Base-by-base conservation (phyloP, 2,797 vertebrate species). In the Myoxocephalus aenaeus region DNA sequence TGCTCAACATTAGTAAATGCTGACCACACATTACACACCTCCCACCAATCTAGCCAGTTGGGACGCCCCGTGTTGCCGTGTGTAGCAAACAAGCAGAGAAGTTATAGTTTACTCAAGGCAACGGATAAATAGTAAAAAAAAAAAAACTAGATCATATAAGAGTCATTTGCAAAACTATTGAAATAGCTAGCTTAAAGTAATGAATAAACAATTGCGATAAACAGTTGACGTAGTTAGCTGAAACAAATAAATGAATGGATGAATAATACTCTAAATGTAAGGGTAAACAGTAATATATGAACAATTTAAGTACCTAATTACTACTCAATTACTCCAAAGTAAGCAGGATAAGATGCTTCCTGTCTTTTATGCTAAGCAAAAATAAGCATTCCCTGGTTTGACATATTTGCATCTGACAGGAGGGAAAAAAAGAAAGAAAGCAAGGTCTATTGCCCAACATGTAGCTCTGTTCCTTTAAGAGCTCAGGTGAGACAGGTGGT, bases 401-500 rank as follows among this genome's bases (percentile, higher is more conserved):
- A 40, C 20, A 22, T 40, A 11, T 58, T 51, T 27, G 20, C 8
- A n/a, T 14, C 25, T 34, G 7, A 50, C 5, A 22, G 12, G 12
- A 14, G 25, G 13, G 14, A 50, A 9, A 10, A 10, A 2, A 40
- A 11, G 9, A 46, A 48, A 12, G 11, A 65, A 48, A 42, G 18
- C 17, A 10, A 10, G 18, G 34, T 64, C 17, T 29, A 12, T 50
- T 5, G 22, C 2, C 44, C 2, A n/a, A 51, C 51, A 11, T 32
- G 11, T 11, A 42, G 65, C 38, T 36, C 66, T 81, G 9, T 48
- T 63, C 42, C 73, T 82, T 85, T 80, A 77, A 80, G 69, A 73
- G 34, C 27, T n/a, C 22, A 81, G 51, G 51, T 54, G 51, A 77
- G 77, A 71, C 70, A 72, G 78, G 73, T 79, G 82, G 75, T 79